A percentile compares a stretch with the other conserved stretches of the same genome.
phyloP scores from a whole-genome alignment of 2,797 vertebrate genomes.

The Pseudochirops corinnae region DNA sequence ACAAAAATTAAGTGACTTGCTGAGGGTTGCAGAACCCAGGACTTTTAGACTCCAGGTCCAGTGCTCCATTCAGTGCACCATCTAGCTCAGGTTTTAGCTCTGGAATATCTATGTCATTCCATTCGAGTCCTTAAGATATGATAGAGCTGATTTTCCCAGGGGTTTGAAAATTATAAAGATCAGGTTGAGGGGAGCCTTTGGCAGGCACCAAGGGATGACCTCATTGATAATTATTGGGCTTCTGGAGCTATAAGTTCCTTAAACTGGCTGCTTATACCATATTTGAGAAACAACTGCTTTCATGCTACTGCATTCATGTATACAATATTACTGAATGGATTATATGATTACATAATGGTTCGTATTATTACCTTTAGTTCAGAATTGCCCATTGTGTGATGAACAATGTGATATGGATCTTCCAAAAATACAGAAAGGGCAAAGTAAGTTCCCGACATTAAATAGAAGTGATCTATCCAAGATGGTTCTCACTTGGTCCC shows the following conservation, averaged over 20 bases:
- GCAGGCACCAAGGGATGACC: background rate
- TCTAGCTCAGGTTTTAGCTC: background rate
- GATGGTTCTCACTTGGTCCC: background rate
- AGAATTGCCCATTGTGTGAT: background rate
- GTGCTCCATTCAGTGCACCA: background rate
- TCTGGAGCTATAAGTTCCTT: background rate
- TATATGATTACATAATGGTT: background rate
- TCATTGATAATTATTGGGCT: background rate
- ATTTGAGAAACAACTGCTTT: background rate
- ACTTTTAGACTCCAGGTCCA: background rate
- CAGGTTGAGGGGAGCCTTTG: background rate
- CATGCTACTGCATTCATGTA: background rate
- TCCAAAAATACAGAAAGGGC: no score
- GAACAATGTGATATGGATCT: no score
- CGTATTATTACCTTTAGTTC: background rate
- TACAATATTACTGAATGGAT: background rate
- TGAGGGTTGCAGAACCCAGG: background rate
- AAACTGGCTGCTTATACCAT: background rate
- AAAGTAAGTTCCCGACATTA: no score
- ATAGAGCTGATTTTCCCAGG: background rate
- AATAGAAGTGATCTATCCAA: no score
- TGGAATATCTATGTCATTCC: background rate
- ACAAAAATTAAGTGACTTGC: background rate
- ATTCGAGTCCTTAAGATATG: background rate
- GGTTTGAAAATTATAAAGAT: background rate